These are phyloP conservation scores for Cetoscarus ocellatus DNA, from an alignment of 2,797 vertebrate genomes.

Conservation along the genomic window DNA sequence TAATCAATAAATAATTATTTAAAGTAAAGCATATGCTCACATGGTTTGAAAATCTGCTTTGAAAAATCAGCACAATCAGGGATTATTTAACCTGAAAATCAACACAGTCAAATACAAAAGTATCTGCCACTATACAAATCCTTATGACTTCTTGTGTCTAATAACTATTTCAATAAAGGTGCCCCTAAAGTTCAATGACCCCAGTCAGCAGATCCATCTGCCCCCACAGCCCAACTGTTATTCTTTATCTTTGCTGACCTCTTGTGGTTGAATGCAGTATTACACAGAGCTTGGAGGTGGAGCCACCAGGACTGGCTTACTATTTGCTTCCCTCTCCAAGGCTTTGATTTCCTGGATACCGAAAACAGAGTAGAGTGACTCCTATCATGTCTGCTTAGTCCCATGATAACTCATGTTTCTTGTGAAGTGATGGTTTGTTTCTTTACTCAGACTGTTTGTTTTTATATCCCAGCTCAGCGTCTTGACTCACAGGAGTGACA, in stretches of 20 bases:
- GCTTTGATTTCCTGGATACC: constrained; percentile 34
- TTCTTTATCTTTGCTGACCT: constrained; percentile 58
- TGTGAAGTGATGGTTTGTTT: neutral
- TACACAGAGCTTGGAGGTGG: neutral
- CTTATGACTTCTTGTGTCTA: too few relatives aligned
- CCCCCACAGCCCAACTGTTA: neutral
- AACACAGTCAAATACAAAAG: too few relatives aligned
- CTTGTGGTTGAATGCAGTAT: constrained; percentile 41
- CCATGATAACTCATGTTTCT: neutral
- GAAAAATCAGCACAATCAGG: too few relatives aligned
- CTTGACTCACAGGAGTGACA: neutral
- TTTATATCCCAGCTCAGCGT: neutral
- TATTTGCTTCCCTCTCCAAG: neutral
- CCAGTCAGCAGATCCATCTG: rapidly evolving
- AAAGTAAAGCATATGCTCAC: neutral
- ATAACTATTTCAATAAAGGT: neutral
- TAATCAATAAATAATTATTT: too few relatives aligned
- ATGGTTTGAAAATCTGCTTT: too few relatives aligned
- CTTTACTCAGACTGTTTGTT: neutral
- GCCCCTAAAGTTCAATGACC: neutral
- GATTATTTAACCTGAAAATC: too few relatives aligned
- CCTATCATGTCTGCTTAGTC: neutral
- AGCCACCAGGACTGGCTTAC: neutral
- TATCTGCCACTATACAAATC: too few relatives aligned
- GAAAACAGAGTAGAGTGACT: neutral